phyloP scores from a whole-genome alignment of 2,113 vertebrate genomes.

The Sceloporus tristichus region DNA sequence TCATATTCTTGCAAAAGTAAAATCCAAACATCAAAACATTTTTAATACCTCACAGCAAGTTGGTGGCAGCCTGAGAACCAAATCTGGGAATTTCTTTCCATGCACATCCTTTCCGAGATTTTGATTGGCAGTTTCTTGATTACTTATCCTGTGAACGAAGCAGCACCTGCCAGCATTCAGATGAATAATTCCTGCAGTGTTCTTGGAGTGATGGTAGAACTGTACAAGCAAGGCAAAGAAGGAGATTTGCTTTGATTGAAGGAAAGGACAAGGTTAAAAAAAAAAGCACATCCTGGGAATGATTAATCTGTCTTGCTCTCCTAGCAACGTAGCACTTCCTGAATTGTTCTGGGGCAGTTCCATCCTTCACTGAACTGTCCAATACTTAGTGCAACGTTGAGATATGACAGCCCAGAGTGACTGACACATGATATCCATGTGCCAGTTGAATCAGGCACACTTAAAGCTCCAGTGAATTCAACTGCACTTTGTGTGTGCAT shows the following conservation, averaged over 20 bases:
- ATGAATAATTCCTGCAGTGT: conserved; percentile 13
- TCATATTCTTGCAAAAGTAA: no score
- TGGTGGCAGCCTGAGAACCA: neutral
- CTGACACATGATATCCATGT: neutral
- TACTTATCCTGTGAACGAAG: neutral
- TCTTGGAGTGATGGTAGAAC: neutral
- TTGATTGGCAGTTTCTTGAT: conserved; percentile 13
- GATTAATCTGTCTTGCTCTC: neutral
- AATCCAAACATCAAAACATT: no score
- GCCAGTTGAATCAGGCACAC: neutral
- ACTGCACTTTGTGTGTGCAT: neutral
- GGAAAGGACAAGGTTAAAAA: fast-evolving
- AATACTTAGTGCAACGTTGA: neutral
- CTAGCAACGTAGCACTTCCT: fast-evolving
- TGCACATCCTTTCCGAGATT: neutral
- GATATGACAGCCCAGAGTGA: neutral
- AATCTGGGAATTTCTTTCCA: neutral
- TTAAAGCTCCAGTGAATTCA: neutral
- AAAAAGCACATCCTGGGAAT: fast-evolving
- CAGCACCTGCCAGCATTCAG: neutral
- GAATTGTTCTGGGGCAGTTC: neutral
- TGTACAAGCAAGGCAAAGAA: neutral
- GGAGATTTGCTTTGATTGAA: neutral
- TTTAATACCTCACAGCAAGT: neutral
- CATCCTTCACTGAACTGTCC: neutral